These are phyloP conservation scores for Frieseomelitta varia DNA, from an alignment of 1,140 invertebrate genomes.

Conservation along the genomic window DNA sequence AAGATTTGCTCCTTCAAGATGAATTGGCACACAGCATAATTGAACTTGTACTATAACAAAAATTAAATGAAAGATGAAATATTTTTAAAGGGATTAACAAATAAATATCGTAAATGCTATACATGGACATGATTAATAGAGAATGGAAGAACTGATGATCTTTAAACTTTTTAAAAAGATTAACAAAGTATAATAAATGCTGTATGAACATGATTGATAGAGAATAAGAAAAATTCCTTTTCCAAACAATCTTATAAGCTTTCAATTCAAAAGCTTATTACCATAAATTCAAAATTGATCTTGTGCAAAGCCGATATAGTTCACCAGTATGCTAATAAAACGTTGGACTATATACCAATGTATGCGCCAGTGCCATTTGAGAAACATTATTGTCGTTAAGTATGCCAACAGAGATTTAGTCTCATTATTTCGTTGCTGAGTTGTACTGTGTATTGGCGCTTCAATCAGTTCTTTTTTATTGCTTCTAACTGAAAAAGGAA, in stretches of 20 bases:
- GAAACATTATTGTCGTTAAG: no score
- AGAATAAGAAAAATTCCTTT: neutral
- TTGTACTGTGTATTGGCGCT: neutral
- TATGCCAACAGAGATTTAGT: no score
- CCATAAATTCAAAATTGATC: no score
- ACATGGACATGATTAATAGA: neutral
- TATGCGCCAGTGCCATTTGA: no score
- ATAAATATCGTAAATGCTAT: neutral
- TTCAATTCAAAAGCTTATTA: no score
- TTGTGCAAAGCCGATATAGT: no score
- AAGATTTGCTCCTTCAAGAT: conserved; percentile 82
- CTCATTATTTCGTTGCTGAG: neutral
- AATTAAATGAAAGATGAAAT: neutral
- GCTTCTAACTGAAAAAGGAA: neutral
- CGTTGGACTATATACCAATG: no score
- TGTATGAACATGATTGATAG: neutral
- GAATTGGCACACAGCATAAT: conserved; percentile 70
- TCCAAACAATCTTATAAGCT: neutral
- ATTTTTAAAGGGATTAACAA: neutral
- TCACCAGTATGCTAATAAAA: no score
- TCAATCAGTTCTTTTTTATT: neutral
- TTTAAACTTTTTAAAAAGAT: neutral
- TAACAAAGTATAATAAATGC: neutral
- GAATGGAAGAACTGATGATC: neutral
- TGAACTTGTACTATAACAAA: conserved; percentile 74